Base-by-base conservation (phyloP, 2,888 invertebrate species). In the Xylophagus ater region DNA sequence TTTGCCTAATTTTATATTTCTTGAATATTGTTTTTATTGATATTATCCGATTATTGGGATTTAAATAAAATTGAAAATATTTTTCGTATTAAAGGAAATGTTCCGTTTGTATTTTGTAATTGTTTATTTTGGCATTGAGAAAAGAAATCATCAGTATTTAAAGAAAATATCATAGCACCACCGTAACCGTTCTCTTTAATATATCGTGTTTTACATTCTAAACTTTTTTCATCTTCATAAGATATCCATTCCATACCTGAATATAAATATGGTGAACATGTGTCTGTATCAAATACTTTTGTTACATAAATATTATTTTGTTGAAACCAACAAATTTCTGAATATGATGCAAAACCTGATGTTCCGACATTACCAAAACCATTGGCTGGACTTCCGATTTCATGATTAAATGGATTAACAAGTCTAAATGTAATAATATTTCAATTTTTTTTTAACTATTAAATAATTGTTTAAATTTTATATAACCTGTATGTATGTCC, bases 141-240 rank as follows among this genome's bases (percentile, higher is more conserved):
- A 37, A 65, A 67, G 57, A 73, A 77, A 60, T 90, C 89, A 57
- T 90, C 90, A 2, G 75, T 71, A 55, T 88, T 88, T 17, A 90
- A 66, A 8, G 83, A 80, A 62, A 80, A 86, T 42, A 88, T 68
- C 88, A 89, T 89, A 4, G 80, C 81, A 21, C 90, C 90, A 33
- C 80, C 80, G 49, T 83, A 73, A 23, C 71, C 67, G 34, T 73
- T 68, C 6, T 69, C 65, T 52, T 70, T 72, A 2, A 82, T 73
- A 59, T 70, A 85, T 42, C 69, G 64, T 1, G 78, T 68, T 67
- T 77, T 89, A 51, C 73, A 73, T 37, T 65, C 66, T 3, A 85
- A 69, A 60, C 88, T 89, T 34, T 68, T 59, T 18, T 72, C 68
- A 51, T 81, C 73, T 46, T 90, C 90, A 57, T 76, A 89, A 0